Conservation (phyloP, 1,140 invertebrate species). For the Ceratina calcarata region DNA sequence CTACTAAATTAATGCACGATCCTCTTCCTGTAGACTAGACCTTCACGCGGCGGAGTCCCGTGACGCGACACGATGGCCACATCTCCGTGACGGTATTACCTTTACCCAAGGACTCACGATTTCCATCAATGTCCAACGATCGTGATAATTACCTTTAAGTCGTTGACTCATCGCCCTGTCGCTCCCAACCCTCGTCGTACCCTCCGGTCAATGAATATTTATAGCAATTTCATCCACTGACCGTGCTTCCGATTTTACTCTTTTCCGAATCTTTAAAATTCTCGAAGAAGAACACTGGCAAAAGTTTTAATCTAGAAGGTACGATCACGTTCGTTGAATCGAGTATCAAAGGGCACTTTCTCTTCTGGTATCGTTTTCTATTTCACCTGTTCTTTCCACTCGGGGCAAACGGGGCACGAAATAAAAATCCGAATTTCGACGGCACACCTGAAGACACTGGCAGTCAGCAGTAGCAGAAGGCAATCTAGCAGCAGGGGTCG, state of each 20-base stretch:
- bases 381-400: no score
- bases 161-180: conserved; percentile 43
- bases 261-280: no score
- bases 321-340: no score
- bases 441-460: no score
- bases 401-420: not conserved
- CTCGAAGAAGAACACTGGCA: no score
- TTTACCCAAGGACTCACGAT: not conserved
- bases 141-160: conserved; percentile 48
- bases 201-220: not conserved
- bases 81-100: conserved; percentile 46
- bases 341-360: no score
- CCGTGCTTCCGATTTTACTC: no score
- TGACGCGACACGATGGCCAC: conserved; percentile 51
- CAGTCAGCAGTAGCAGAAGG: no score
- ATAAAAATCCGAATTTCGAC: not conserved
- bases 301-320: no score
- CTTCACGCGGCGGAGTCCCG: conserved; percentile 8
- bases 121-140: conserved; percentile 39
- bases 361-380: no score
- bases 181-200: not conserved
- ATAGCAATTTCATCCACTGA: not conserved
- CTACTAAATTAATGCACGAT: conserved; percentile 64
- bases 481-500: conserved; percentile 11
- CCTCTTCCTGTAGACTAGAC: conserved; percentile 35